Base-by-base conservation (phyloP, 2,113 vertebrate species). In the Mesitornis unicolor region DNA sequence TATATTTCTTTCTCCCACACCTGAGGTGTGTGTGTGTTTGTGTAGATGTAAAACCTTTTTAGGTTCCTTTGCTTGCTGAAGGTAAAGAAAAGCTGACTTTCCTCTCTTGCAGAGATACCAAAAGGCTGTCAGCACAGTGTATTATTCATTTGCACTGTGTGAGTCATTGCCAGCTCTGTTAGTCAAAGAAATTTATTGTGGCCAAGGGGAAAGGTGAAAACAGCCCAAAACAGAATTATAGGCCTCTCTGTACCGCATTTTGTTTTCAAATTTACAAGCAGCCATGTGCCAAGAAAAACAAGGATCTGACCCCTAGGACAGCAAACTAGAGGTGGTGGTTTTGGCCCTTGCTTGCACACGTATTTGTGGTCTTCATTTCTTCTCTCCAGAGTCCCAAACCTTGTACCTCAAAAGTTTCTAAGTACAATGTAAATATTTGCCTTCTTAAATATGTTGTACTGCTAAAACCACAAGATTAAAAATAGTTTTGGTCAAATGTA, bases 131-230 rank as follows among this genome's bases (percentile, higher is more conserved):
- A 89, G 59, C 71, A 65, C 38, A 5, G n/a, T 84, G 24, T 48
- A 65, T 95, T 95, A 89, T 45, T 91, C 40, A 65, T 92, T 88
- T 82, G 81, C 59, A 89, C 63, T 92, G 51, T 45, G 20, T 94
- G 80, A 95, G 91, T 97, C 96, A 97, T 90, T 15, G 18, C 67
- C 73, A 90, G 42, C 59, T 93, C 89, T 87, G 42, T 59, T 94
- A 97, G 74, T 95, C 94, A 97, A 94, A 81, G 54, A 92, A 96
- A 97, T 96, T 97, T 93, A 97, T 92, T 96, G 42, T 90, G 91
- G 89, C 68, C 45, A 80, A 84, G 64, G 40, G 83, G 48, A 97
- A 94, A 96, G 61, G 68, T 94, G 88, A 93, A 88, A 92, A 76
- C 68, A 87, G 56, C 63, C 90, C 53, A 76, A 85, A 82, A 4